Percentiles rank a stretch among this genome's conserved stretches.
Conservation (phyloP, 2,113 vertebrate species). For the Labeo catla region DNA sequence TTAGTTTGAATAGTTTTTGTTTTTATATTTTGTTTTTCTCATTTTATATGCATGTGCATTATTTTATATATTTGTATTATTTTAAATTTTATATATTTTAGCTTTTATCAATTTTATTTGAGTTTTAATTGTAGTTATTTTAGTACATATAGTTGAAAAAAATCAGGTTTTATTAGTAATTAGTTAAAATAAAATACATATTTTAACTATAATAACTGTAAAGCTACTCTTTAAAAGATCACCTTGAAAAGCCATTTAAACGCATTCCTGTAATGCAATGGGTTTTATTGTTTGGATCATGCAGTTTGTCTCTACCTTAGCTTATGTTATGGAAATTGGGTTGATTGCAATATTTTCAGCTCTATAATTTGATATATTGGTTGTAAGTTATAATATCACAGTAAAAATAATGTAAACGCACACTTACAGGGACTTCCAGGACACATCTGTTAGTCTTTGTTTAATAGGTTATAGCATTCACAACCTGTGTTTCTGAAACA, state of each 20-base stretch:
- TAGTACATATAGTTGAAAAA: no score
- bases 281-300: not conserved
- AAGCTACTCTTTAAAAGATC: not conserved
- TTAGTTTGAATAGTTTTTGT: not conserved
- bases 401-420: not conserved
- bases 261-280: not conserved
- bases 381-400: not conserved
- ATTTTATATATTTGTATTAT: no score
- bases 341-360: not conserved
- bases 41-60: not conserved
- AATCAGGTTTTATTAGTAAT: no score
- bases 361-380: not conserved
- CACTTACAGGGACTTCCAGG: not conserved
- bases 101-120: no score
- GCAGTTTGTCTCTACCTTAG: not conserved
- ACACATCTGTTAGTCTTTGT: no score
- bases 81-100: no score
- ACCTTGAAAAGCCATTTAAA: not conserved
- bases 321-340: not conserved
- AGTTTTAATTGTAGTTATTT: no score
- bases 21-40: not conserved
- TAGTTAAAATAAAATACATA: no score
- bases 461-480: no score
- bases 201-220: not conserved
- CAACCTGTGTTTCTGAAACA: not conserved